Evolutionary conservation across 2,113 vertebrate genomes (phyloP).

Genomic region (Synchiropus splendidus): DNA sequence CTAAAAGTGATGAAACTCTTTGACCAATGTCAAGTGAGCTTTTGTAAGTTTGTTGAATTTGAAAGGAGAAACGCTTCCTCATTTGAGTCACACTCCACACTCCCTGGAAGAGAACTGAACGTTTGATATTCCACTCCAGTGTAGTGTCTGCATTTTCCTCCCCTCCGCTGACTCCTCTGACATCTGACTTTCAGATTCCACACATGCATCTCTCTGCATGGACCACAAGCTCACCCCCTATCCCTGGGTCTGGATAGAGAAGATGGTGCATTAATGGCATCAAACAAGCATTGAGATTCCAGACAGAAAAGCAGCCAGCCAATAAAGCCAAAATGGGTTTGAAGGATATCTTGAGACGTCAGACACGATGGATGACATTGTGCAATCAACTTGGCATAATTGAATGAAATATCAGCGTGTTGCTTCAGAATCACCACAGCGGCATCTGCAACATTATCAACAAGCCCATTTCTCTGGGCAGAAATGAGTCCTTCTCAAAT

Average conservation of each 20-base stretch:
- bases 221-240: constrained; percentile 23
- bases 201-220: constrained; percentile 66
- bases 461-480: constrained; percentile 63
- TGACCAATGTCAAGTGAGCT: constrained; percentile 21
- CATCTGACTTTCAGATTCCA: constrained; percentile 78
- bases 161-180: constrained; percentile 68
- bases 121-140: constrained; percentile 46
- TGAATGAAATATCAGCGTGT: constrained; percentile 84
- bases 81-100: constrained; percentile 23
- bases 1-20: constrained; percentile 6
- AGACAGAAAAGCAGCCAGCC: constrained; percentile 70
- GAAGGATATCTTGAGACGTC: constrained; percentile 81
- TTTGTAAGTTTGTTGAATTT: constrained; percentile 22
- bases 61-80: constrained; percentile 11
- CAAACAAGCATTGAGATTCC: constrained; percentile 88
- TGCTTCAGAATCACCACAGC: constrained; percentile 77
- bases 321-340: constrained; percentile 83
- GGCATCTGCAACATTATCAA: constrained; percentile 76
- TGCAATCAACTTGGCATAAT: constrained; percentile 83
- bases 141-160: constrained; percentile 58
- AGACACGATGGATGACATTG: constrained; percentile 76
- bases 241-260: constrained; percentile 69
- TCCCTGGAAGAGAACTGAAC: constrained; percentile 29
- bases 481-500: constrained; percentile 7
- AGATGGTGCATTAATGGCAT: constrained; percentile 80